These are phyloP conservation scores for Plusia festucae DNA, from an alignment of 2,888 invertebrate genomes.

Conservation along the genomic window DNA sequence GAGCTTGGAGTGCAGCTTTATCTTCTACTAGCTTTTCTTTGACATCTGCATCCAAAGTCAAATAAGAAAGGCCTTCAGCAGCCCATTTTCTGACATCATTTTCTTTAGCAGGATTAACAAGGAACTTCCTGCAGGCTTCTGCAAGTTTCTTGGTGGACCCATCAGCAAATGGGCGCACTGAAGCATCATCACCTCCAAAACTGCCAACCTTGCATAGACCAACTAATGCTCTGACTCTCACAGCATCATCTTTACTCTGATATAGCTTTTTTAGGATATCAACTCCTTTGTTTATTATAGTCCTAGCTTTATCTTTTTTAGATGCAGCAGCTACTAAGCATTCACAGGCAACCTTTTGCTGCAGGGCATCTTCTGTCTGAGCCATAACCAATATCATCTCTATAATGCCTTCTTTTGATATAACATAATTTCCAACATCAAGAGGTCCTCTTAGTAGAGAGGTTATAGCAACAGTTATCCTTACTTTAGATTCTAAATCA, in stretches of 20 bases:
- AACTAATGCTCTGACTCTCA: constrained; percentile 96
- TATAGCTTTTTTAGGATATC: constrained; percentile 98
- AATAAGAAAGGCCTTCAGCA: constrained; percentile 98
- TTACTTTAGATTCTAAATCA: constrained; percentile 96
- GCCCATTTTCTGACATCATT: constrained; percentile 98
- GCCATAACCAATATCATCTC: constrained; percentile 99
- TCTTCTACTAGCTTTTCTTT: constrained; percentile 99
- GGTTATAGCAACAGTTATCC: constrained; percentile 96
- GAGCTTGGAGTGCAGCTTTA: constrained; percentile 93
- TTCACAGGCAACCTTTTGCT: constrained; percentile 98
- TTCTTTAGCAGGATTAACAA: constrained; percentile 96
- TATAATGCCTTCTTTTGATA: constrained; percentile 95
- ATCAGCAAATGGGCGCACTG: constrained; percentile 98
- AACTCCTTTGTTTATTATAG: constrained; percentile 96
- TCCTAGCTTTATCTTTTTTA: constrained; percentile 98
- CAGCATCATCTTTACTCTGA: constrained; percentile 96
- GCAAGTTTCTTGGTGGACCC: constrained; percentile 97
- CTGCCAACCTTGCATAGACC: constrained; percentile 99
- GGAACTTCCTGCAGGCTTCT: constrained; percentile 97
- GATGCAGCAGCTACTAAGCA: constrained; percentile 98
- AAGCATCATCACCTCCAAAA: constrained; percentile 98
- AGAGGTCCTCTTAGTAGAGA: constrained; percentile 96
- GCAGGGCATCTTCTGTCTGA: constrained; percentile 95
- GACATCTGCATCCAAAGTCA: constrained; percentile 99
- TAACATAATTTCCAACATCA: constrained; percentile 96